These are phyloP conservation scores for Julus scanicus DNA, from an alignment of 2,888 invertebrate genomes.

Conservation along the genomic window DNA sequence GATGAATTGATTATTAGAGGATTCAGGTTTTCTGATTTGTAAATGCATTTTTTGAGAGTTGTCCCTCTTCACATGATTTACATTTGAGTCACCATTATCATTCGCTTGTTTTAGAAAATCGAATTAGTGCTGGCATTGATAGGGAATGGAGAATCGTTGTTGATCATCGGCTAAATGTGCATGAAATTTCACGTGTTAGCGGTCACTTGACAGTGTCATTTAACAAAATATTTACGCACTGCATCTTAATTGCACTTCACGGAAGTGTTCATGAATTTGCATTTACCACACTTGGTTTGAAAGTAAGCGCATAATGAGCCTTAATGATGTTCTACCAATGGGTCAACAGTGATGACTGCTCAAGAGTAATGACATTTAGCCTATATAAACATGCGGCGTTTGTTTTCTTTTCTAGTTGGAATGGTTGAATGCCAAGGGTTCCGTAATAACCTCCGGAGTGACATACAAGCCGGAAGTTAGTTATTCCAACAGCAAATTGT, in stretches of 20 bases:
- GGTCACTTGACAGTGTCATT: not conserved
- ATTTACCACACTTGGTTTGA: not conserved
- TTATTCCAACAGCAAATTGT: slow-evolving; percentile 79
- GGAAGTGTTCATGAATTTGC: not conserved
- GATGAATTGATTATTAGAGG: too few relatives aligned
- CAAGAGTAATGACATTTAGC: not conserved
- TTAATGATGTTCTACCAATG: not conserved
- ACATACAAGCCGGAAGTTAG: slow-evolving; percentile 78
- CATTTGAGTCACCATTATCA: too few relatives aligned
- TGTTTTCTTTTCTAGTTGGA: slow-evolving; percentile 75
- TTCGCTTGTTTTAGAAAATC: too few relatives aligned
- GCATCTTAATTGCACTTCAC: not conserved
- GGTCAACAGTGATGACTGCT: not conserved
- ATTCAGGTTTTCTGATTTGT: too few relatives aligned
- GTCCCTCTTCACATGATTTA: too few relatives aligned
- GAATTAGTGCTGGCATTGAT: too few relatives aligned
- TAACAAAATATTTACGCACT: not conserved
- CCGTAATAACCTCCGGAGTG: slow-evolving; percentile 82
- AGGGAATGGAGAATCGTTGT: too few relatives aligned
- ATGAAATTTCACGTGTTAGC: not conserved
- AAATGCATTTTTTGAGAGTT: too few relatives aligned
- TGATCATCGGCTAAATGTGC: not conserved
- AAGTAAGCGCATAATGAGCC: not conserved
- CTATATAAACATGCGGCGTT: not conserved
- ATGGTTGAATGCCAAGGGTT: slow-evolving; percentile 90